A percentile compares a stretch with the other conserved stretches of the same genome.
phyloP scores from a whole-genome alignment of 2,113 vertebrate species.

The Reinhardtius hippoglossoides region DNA sequence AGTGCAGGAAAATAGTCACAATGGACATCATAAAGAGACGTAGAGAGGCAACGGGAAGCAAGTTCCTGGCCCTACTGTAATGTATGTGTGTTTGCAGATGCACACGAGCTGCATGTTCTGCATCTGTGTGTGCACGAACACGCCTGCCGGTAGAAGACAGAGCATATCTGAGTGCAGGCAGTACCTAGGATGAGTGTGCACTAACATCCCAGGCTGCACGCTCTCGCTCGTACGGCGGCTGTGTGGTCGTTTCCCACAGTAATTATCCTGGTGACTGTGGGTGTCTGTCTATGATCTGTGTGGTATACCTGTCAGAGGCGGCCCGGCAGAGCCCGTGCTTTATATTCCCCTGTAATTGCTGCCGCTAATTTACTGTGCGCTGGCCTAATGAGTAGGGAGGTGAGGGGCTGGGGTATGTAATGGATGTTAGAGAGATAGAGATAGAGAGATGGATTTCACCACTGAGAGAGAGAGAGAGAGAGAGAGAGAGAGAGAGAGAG shows the following conservation, averaged over 20 bases:
- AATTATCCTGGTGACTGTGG: constrained; percentile 76
- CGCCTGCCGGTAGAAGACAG: constrained; percentile 42
- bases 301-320: constrained; percentile 74
- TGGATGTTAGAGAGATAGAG: constrained; percentile 85
- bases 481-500: constrained; percentile 8
- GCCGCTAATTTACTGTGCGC: constrained; percentile 84
- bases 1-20: constrained; percentile 63
- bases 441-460: constrained; percentile 82
- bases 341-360: constrained; percentile 84
- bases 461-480: constrained; percentile 39
- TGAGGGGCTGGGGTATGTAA: constrained; percentile 83
- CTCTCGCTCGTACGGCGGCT: constrained; percentile 40
- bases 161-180: constrained; percentile 48
- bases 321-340: constrained; percentile 74
- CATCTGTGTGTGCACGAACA: constrained; percentile 22
- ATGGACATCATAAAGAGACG: constrained; percentile 83
- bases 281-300: constrained; percentile 77
- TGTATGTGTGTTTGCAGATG: constrained; percentile 32
- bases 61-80: constrained; percentile 41
- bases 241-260: constrained; percentile 80
- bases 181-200: constrained; percentile 45
- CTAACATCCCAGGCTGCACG: constrained; percentile 47
- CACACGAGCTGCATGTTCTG: neutral
- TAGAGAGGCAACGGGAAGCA: constrained; percentile 76
- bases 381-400: constrained; percentile 84